A percentile compares a stretch with the other conserved stretches of the same genome.
These are phyloP conservation scores for Microtus richardsoni DNA, from an alignment of 2,113 vertebrate genomes.

Conservation along the genomic window DNA sequence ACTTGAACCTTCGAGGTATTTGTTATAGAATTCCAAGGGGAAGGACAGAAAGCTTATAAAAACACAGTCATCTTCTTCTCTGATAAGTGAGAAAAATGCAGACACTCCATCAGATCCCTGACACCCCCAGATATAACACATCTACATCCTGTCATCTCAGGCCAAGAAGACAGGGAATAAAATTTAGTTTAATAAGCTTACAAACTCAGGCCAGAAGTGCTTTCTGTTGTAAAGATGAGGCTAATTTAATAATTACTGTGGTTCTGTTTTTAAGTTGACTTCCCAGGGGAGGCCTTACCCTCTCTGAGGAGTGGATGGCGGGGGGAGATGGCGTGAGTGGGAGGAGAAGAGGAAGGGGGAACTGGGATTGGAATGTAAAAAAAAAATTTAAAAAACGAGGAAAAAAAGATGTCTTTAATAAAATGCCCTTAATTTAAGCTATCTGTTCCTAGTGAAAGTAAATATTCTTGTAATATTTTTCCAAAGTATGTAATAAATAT, in stretches of 20 bases:
- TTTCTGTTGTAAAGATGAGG: not conserved
- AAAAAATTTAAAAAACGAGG: no score
- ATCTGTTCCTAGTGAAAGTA: not conserved
- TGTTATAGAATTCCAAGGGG: slow-evolving; percentile 13
- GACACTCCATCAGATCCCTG: not conserved
- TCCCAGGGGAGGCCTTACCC: no score
- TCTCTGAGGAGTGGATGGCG: no score
- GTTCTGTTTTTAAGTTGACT: not conserved
- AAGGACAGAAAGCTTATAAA: not conserved
- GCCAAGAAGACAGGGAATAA: slow-evolving; percentile 49
- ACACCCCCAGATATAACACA: not conserved
- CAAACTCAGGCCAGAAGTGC: not conserved
- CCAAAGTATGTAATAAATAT: not conserved
- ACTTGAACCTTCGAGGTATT: slow-evolving; percentile 25
- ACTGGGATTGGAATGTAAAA: no score
- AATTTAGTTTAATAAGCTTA: slow-evolving; percentile 55
- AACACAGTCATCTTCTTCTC: not conserved
- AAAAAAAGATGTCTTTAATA: not conserved
- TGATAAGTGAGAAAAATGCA: not conserved
- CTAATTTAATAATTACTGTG: not conserved
- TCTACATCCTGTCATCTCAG: slow-evolving; percentile 35
- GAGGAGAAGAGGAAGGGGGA: no score
- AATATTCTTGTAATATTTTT: not conserved
- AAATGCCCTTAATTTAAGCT: not conserved
- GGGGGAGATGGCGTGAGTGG: no score